Base-by-base conservation (phyloP, 2,797 vertebrate genomes). In the Paratrypauchen microcephalus region DNA sequence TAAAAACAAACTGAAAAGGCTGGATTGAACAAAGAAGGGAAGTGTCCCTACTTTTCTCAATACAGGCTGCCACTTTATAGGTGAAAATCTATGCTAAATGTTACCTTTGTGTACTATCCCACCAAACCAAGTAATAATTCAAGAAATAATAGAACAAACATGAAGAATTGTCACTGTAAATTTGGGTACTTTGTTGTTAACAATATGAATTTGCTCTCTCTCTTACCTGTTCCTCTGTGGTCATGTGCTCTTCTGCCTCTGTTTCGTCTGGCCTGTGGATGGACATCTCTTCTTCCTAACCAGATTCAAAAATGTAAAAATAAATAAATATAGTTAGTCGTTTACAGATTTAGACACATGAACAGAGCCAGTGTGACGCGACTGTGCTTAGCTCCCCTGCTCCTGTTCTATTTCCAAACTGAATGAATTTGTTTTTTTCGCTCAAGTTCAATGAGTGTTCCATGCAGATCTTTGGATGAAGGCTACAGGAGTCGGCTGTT, bases 191-290 rank as follows among this genome's bases (percentile, higher is more conserved):
- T 50, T 50, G 19, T 36, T 8, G 7, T 36, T 9, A 36, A 50
- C 1, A 50, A 50, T 50, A 50, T 18, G 18, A 50, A 50, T 50
- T 18, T 19, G 15, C 18, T 11, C 32, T 36, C 23, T 19, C 6
- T 54, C 60, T 80, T n/a, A 86, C 85, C 77, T 80, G 63, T 64
- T 73, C 28, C 21, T 74, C 59, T 76, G 16, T 56, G 60, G 55
- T 75, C 57, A 60, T 59, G 50, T 28, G 61, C 13, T 6, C 45
- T 21, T 19, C 5, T 18, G 62, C 50, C 66, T 82, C 75, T 65
- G 68, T 52, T 4, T 39, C 75, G 52, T 16, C 21, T 64, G 73
- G 69, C 69, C 23, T 58, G 19, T 23, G 50, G 69, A 81, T 71
- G 19, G 58, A 16, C 16, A 73, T 63, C 12, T 66, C 65, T 32